These are phyloP conservation scores for Parazoanthus darwini DNA, from an alignment of 92 coral and sea anemone species.

Conservation along the genomic window DNA sequence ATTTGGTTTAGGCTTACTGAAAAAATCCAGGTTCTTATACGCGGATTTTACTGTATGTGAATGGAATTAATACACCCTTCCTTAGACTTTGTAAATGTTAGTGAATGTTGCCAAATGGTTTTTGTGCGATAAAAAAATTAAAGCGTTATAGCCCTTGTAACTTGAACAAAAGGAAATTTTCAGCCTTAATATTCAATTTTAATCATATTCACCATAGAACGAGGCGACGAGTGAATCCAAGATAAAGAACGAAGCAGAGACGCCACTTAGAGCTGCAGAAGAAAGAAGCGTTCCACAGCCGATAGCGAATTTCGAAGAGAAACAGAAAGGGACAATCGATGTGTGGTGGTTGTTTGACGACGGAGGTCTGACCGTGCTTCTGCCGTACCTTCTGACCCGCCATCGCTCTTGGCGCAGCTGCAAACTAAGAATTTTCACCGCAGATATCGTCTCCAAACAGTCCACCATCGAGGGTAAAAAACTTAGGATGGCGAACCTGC, in stretches of 20 bases:
- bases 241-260: conserved; percentile 13
- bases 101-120: neutral
- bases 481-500: conserved; percentile 82
- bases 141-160: no score
- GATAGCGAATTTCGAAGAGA: conserved; percentile 43
- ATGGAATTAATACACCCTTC: no score
- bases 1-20: no score
- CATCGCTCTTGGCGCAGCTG: conserved; percentile 90
- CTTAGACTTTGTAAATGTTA: neutral
- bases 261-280: conserved; percentile 31
- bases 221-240: neutral
- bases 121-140: neutral
- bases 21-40: no score
- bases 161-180: no score
- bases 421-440: conserved; percentile 83
- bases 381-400: conserved; percentile 84
- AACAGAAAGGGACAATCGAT: conserved; percentile 85
- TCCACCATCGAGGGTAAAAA: conserved; percentile 59
- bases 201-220: neutral
- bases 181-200: neutral
- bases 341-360: conserved; percentile 99
- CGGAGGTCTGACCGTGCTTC: conserved; percentile 88
- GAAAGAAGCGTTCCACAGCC: conserved; percentile 28
- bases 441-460: conserved; percentile 77
- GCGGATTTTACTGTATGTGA: no score